phyloP scores from a whole-genome alignment of 2,797 vertebrate genomes.

The Notoglanidium macrostoma region DNA sequence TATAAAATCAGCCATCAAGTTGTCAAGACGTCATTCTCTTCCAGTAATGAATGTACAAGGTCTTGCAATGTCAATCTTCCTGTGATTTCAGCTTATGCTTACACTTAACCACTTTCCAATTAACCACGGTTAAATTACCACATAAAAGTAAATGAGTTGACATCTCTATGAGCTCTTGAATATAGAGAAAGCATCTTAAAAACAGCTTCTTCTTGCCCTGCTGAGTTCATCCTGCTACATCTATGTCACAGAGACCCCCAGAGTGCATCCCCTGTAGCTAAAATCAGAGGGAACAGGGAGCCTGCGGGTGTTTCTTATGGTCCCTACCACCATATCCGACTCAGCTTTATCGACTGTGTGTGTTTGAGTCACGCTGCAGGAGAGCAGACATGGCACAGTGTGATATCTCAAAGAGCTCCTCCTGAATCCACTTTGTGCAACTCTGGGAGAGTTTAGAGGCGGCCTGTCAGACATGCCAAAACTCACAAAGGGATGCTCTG shows the following conservation, averaged over 20 bases:
- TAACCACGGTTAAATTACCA: background rate
- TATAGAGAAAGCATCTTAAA: background rate
- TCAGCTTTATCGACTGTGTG: constrained; percentile 41
- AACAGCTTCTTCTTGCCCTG: background rate
- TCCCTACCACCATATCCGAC: background rate
- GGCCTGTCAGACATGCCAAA: constrained; percentile 18
- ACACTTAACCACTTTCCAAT: background rate
- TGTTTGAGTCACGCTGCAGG: constrained; percentile 30
- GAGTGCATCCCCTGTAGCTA: constrained; percentile 13
- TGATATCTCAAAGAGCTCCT: constrained; percentile 10
- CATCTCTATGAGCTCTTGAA: background rate
- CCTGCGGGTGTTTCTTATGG: constrained; percentile 16
- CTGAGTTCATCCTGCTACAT: background rate
- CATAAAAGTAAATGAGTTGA: background rate
- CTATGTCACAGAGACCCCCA: constrained; percentile 1
- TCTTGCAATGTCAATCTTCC: background rate
- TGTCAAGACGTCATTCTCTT: background rate
- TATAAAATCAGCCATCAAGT: background rate
- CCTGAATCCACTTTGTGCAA: constrained; percentile 3
- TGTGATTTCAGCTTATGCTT: background rate
- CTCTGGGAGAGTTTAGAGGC: constrained; percentile 17
- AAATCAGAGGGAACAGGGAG: constrained; percentile 38
- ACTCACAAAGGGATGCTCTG: background rate
- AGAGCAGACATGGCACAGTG: background rate
- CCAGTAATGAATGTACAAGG: background rate